These are phyloP conservation scores for Eublepharis macularius DNA, from an alignment of 2,113 vertebrate species.

Conservation along the genomic window DNA sequence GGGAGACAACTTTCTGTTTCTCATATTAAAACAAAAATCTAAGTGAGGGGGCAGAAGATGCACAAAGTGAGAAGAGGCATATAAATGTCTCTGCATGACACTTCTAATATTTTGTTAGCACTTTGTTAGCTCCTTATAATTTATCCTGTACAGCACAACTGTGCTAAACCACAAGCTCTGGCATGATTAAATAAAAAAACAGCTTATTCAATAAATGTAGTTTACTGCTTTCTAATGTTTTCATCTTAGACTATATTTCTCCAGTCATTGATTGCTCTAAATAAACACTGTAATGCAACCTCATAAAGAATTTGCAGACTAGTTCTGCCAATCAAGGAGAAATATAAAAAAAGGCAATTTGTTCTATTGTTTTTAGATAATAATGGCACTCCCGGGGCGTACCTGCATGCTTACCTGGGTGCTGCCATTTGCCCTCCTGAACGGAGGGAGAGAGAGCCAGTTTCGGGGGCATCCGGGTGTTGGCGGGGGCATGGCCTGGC, in stretches of 20 bases:
- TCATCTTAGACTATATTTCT: neutral
- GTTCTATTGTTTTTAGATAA: neutral
- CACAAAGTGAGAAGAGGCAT: neutral
- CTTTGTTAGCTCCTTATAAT: neutral
- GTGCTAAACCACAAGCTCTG: neutral
- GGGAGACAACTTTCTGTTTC: conserved; percentile 49
- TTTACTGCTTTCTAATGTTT: neutral
- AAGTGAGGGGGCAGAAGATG: neutral
- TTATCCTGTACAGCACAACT: neutral
- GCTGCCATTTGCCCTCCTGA: no score
- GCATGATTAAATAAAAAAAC: neutral
- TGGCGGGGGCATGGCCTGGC: no score
- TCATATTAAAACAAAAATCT: conserved; percentile 16
- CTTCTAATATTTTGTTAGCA: accelerated
- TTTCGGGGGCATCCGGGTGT: no score
- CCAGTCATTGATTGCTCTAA: neutral
- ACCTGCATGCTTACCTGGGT: no score
- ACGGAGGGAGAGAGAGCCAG: no score
- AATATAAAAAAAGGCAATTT: neutral
- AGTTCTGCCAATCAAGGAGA: neutral
- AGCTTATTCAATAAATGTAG: neutral
- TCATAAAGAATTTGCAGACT: neutral
- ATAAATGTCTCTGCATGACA: neutral
- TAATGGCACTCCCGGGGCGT: no score
- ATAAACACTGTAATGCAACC: neutral